Conservation (phyloP, 2,797 vertebrate genomes). For the Halcyon leucocephala region DNA sequence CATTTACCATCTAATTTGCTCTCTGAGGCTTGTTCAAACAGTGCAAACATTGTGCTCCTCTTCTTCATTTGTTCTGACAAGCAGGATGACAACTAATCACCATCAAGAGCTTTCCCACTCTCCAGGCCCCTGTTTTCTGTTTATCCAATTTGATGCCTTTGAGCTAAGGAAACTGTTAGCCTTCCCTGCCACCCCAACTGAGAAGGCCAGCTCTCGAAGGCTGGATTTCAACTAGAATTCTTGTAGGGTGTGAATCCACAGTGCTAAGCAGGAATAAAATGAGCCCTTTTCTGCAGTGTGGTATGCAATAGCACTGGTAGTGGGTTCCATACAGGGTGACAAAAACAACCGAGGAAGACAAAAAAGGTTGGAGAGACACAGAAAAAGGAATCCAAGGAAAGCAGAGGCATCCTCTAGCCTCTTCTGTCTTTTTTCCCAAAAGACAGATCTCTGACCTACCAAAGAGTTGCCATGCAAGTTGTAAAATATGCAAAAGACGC, state of each 20-base stretch:
- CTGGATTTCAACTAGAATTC: slow-evolving; percentile 22
- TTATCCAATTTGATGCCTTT: slow-evolving; percentile 63
- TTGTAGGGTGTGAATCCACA: slow-evolving; percentile 9
- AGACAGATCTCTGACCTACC: background rate
- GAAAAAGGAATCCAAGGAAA: background rate
- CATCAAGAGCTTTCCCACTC: slow-evolving; percentile 68
- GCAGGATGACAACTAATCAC: slow-evolving; percentile 73
- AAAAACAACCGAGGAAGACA: background rate
- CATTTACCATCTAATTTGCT: slow-evolving; percentile 72
- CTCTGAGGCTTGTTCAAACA: slow-evolving; percentile 71
- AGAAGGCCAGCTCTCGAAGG: slow-evolving; percentile 54
- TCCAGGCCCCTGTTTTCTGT: slow-evolving; percentile 43
- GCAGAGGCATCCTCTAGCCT: background rate
- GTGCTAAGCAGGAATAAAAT: background rate
- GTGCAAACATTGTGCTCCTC: slow-evolving; percentile 69
- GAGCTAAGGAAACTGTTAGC: slow-evolving; percentile 34
- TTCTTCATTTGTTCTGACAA: slow-evolving; percentile 76
- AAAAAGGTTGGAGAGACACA: background rate
- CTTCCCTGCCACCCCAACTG: slow-evolving; percentile 11
- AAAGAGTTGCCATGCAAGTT: background rate
- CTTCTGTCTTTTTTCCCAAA: background rate
- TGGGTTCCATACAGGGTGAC: background rate
- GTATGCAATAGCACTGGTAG: background rate
- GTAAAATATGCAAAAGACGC: background rate
- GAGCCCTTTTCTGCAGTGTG: background rate